Percentiles rank a stretch among this genome's conserved stretches.
Evolutionary conservation across 2,113 vertebrate species (phyloP).

Genomic region (Vanacampus margaritifer): DNA sequence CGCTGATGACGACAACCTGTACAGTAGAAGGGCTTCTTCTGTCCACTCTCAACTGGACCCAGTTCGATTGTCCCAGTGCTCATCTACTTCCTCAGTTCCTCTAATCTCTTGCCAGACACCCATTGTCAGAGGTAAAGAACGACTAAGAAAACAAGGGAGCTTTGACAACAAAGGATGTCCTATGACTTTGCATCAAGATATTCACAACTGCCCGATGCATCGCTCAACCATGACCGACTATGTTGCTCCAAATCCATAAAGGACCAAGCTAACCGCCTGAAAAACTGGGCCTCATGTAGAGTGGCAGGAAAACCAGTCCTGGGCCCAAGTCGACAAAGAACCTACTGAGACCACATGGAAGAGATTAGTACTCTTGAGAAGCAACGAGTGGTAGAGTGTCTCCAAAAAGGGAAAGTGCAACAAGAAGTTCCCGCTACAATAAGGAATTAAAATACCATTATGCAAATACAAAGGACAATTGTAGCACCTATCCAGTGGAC

Average conservation of each 20-base stretch:
- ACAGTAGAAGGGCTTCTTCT: constrained; percentile 59
- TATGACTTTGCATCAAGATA: constrained; percentile 54
- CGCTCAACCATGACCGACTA: constrained; percentile 61
- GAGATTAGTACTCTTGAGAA: constrained; percentile 15
- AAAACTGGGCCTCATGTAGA: constrained; percentile 31
- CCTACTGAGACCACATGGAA: constrained; percentile 34
- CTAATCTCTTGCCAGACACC: constrained; percentile 76
- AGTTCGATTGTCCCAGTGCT: constrained; percentile 60
- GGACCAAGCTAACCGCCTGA: constrained; percentile 22
- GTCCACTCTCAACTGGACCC: constrained; percentile 38
- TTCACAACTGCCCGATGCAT: constrained; percentile 46
- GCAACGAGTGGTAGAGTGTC: constrained; percentile 33
- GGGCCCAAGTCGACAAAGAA: constrained; percentile 22
- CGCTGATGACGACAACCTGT: constrained; percentile 71
- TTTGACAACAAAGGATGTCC: constrained; percentile 65
- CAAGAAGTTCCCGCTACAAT: constrained; percentile 29
- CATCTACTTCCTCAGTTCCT: constrained; percentile 67
- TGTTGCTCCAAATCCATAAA: constrained; percentile 52
- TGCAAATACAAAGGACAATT: constrained; percentile 27
- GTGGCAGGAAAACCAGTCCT: constrained; percentile 36
- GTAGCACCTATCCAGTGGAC: constrained; percentile 34
- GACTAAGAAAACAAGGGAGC: constrained; percentile 54
- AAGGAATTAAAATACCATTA: constrained; percentile 34
- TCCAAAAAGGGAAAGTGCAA: constrained; percentile 29
- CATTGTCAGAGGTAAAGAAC: constrained; percentile 62